A percentile compares a stretch with the other conserved stretches of the same genome.
Evolutionary conservation across 1,140 invertebrate species (phyloP).

Genomic region (Bombus terrestris): DNA sequence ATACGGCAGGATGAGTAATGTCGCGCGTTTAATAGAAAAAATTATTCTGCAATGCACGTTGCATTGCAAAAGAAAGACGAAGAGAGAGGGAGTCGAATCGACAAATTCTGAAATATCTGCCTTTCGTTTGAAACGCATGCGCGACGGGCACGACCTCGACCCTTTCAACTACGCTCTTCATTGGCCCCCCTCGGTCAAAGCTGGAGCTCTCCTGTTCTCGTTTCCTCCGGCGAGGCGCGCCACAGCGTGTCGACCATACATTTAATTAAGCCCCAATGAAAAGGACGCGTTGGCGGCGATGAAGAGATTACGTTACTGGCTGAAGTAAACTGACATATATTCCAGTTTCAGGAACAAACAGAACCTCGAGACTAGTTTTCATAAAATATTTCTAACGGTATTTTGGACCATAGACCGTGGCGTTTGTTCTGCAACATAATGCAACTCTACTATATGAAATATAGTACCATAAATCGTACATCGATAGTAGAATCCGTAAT

Average conservation of each 20-base stretch:
- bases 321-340: slow-evolving; percentile 55
- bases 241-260: slow-evolving; percentile 59
- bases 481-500: no score
- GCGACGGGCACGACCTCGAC: slow-evolving; percentile 61
- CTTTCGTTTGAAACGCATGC: slow-evolving; percentile 45
- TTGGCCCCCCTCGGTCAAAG: slow-evolving; percentile 53
- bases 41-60: not conserved
- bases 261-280: slow-evolving; percentile 77
- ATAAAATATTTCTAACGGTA: not conserved
- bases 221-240: slow-evolving; percentile 53
- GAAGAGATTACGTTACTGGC: slow-evolving; percentile 62
- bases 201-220: slow-evolving; percentile 53
- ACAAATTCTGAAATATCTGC: slow-evolving; percentile 55
- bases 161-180: slow-evolving; percentile 64
- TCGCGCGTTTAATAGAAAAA: not conserved
- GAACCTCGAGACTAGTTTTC: not conserved
- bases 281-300: slow-evolving; percentile 69
- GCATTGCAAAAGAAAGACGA: not conserved
- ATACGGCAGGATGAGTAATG: not conserved
- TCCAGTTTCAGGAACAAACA: slow-evolving; percentile 33
- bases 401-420: no score
- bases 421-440: no score
- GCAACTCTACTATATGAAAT: no score
- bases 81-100: slow-evolving; percentile 15
- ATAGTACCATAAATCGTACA: no score